Base-by-base conservation (phyloP, 35 echinoderm and acorn worm species). In the Apostichopus parvimensis region DNA sequence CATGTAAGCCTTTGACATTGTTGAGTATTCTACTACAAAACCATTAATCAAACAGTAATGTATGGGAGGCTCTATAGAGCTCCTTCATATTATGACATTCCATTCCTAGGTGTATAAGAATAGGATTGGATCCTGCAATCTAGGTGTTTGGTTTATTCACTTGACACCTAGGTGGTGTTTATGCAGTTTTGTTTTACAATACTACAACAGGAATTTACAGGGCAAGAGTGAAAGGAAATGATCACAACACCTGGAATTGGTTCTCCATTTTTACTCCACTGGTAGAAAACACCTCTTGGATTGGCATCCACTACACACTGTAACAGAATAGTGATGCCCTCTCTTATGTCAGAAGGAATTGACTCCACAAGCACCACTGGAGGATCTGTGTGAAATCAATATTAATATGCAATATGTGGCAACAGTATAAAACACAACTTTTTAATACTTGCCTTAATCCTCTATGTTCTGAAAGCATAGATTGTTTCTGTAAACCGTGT, bases 231-330 rank as follows among this genome's bases (percentile, higher is more conserved):
- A 12, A 61, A 9, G 58, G 12, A 61, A 10, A 61, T 61, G 58
- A 61, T 13, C 28, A 79, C 13, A 65, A 79, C 81, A 97, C 95
- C 95, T 53, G 87, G 59, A 15, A 97, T 90, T 59, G 76, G 86
- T 57, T 94, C 95, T 10, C 65, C 81, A 89, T 95, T 97, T 80
- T 93, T 97, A 11, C 23, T 84, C 95, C 95, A 97, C 65, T 77
- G 58, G 61, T 97, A 97, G 0, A 64, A 57, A 45, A 97, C 92
- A 5, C 79, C 88, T 53, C 77, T 56, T 8, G 95, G 95, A 58
- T 97, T 97, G 15, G 92, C 95, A 77, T 94, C 82, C 57, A 93
- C 95, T 14, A 93, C 91, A 93, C 95, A 97, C 14, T 89, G 77
- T 20, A 94, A 91, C 6, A 77, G 58, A 1, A 82, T 87, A 7